These are phyloP conservation scores for Pogonomyrmex barbatus DNA, from an alignment of 1,140 invertebrate species.

Conservation along the genomic window DNA sequence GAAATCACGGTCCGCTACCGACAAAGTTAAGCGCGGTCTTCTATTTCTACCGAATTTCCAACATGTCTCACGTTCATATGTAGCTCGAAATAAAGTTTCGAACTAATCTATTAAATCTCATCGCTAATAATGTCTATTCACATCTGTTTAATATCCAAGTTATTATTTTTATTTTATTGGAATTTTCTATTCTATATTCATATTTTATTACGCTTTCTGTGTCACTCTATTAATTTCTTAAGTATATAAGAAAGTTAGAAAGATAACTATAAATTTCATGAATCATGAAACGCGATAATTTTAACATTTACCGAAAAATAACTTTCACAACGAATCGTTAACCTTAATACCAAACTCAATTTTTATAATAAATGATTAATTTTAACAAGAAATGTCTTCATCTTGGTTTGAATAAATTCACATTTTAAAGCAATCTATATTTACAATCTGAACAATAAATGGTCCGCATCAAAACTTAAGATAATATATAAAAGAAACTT, in stretches of 20 bases:
- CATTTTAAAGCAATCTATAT: neutral
- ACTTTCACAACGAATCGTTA: slow-evolving; percentile 40
- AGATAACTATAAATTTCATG: neutral
- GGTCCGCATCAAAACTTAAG: neutral
- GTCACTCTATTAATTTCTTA: neutral
- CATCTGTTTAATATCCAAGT: neutral
- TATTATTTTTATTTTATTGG: neutral
- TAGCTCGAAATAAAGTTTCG: neutral
- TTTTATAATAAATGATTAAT: slow-evolving; percentile 7
- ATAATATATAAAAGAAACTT: neutral
- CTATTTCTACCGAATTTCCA: slow-evolving; percentile 27
- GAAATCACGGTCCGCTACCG: slow-evolving; percentile 53
- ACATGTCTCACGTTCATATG: neutral
- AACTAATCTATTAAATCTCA: slow-evolving; percentile 21
- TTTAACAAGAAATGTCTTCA: neutral
- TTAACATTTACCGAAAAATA: slow-evolving; percentile 36
- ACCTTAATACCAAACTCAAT: slow-evolving; percentile 14
- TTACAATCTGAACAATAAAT: neutral
- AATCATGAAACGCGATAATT: neutral
- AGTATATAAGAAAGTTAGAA: neutral
- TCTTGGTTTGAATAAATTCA: neutral
- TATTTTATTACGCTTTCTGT: neutral
- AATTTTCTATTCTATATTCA: slow-evolving; percentile 4
- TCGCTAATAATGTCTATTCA: neutral
- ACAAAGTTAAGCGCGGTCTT: slow-evolving; percentile 8